phyloP scores from a whole-genome alignment of 2,797 vertebrate species.

The Rhyacichthys aspro region DNA sequence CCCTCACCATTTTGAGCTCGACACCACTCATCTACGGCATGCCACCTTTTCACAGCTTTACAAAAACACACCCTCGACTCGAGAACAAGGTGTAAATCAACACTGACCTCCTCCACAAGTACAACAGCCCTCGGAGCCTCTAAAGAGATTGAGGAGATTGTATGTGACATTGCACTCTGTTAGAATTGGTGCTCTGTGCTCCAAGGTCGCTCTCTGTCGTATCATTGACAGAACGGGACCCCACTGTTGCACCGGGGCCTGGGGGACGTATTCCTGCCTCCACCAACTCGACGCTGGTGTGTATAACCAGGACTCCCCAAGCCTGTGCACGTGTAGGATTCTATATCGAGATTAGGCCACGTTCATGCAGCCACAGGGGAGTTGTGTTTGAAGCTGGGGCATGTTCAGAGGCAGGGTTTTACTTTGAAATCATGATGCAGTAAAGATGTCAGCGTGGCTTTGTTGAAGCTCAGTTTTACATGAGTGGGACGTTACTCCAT shows the following conservation, averaged over 20 bases:
- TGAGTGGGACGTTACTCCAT: no score
- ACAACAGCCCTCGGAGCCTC: no score
- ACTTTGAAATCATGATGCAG: conserved; percentile 16
- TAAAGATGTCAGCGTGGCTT: conserved; percentile 16
- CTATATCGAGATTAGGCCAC: conserved; percentile 31
- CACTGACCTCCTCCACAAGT: no score
- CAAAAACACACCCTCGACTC: no score
- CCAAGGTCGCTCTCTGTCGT: conserved; percentile 50
- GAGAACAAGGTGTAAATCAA: no score
- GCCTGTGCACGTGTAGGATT: conserved; percentile 21
- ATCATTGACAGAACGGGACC: conserved; percentile 50
- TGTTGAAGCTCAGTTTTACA: not conserved
- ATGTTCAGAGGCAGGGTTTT: conserved; percentile 15
- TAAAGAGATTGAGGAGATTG: no score
- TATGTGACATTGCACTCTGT: conserved; percentile 1
- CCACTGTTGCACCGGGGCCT: conserved; percentile 21
- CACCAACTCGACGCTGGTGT: conserved; percentile 15
- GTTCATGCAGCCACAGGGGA: conserved; percentile 14
- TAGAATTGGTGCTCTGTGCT: conserved; percentile 45
- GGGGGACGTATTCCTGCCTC: conserved; percentile 16
- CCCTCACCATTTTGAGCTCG: no score
- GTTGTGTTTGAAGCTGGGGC: conserved; percentile 24
- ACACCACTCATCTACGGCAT: no score
- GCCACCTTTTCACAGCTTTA: no score
- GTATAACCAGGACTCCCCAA: conserved; percentile 17